Evolutionary conservation across 2,888 invertebrate genomes (phyloP).

Genomic region (Molanna angustata): DNA sequence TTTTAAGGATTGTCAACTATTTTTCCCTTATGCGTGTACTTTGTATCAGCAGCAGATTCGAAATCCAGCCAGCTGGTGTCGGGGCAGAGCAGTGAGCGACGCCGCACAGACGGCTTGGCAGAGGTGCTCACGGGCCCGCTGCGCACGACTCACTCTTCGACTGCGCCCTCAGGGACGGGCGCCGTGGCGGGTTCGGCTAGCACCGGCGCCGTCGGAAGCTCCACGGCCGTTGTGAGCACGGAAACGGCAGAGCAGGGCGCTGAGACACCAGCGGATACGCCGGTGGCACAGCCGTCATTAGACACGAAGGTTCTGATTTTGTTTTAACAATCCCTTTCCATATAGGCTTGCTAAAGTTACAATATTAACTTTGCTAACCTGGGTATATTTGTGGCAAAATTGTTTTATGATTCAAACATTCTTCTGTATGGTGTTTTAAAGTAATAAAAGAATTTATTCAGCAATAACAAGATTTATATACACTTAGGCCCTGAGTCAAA

Average conservation of each 20-base stretch:
- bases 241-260: slow-evolving; percentile 1
- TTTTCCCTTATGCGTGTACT: not conserved
- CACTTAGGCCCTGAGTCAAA: no score
- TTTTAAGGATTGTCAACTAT: not conserved
- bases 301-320: slow-evolving; percentile 14
- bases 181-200: slow-evolving; percentile 35
- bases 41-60: slow-evolving; percentile 8
- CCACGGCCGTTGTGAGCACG: slow-evolving; percentile 26
- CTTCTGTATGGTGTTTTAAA: no score
- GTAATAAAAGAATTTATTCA: no score
- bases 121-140: slow-evolving; percentile 50
- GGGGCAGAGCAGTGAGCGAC: slow-evolving; percentile 45
- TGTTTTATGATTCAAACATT: no score
- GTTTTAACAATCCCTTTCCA: no score
- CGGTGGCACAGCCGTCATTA: slow-evolving; percentile 39
- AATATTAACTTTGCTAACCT: no score
- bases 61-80: slow-evolving; percentile 35
- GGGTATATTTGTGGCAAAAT: no score
- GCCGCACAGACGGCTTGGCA: slow-evolving; percentile 49
- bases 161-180: not conserved
- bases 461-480: no score
- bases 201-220: not conserved
- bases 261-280: slow-evolving; percentile 33
- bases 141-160: slow-evolving; percentile 19
- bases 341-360: no score